phyloP scores from a whole-genome alignment of 2,888 invertebrate species.

The Cyaniris semiargus region DNA sequence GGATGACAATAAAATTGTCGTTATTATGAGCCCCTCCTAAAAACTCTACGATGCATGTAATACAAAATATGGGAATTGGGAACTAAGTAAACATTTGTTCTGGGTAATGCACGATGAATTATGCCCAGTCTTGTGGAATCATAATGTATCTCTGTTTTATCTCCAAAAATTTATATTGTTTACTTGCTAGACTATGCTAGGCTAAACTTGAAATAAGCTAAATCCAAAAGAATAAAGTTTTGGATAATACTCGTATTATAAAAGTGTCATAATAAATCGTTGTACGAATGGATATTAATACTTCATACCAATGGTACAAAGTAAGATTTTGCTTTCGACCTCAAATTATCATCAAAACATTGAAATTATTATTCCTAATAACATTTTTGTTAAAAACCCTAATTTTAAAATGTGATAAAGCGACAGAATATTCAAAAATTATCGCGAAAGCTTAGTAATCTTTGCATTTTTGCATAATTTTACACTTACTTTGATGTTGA shows the following conservation, averaged over 20 bases:
- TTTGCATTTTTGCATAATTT: conserved; percentile 15
- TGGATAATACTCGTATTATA: too few species aligned
- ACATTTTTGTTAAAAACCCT: not conserved
- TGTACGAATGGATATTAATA: too few species aligned
- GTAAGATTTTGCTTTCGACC: too few species aligned
- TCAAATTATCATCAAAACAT: not conserved
- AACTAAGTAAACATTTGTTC: conserved; percentile 26
- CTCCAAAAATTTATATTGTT: not conserved
- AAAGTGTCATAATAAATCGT: too few species aligned
- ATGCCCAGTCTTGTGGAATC: not conserved
- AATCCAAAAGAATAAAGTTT: not conserved
- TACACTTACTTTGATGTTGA: conserved; percentile 22
- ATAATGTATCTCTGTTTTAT: not conserved
- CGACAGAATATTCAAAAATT: not conserved
- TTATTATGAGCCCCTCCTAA: conserved; percentile 20
- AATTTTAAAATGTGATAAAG: conserved; percentile 1
- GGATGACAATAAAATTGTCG: conserved; percentile 22
- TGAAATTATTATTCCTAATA: not conserved
- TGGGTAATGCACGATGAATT: not conserved
- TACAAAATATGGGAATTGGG: conserved; percentile 22
- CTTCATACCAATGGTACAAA: too few species aligned
- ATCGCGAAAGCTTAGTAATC: not conserved
- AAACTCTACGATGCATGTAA: conserved; percentile 20
- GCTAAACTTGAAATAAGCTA: not conserved
- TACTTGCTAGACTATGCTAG: not conserved